Evolutionary conservation across 1,140 invertebrate species (phyloP).

Genomic region (Artemia franciscana): DNA sequence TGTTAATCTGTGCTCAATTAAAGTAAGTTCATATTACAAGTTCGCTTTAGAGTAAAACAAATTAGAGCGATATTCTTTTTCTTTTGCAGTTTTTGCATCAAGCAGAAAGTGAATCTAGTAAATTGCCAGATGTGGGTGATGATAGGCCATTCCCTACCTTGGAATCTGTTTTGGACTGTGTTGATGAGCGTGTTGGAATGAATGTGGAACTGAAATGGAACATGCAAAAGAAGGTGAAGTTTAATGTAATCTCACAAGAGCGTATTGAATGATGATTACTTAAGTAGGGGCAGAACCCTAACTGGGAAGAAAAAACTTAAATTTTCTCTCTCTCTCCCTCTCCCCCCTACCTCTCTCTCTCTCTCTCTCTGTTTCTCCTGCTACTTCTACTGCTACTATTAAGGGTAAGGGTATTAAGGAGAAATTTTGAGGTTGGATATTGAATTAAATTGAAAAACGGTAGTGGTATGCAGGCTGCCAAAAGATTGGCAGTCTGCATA

Average conservation of each 20-base stretch:
- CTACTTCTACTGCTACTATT: too few relatives aligned
- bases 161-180: constrained; percentile 44
- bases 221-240: constrained; percentile 38
- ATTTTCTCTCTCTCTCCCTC: too few relatives aligned
- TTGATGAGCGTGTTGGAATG: constrained; percentile 65
- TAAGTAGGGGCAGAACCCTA: too few relatives aligned
- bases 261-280: too few relatives aligned
- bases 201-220: constrained; percentile 94
- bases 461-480: too few relatives aligned
- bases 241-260: neutral
- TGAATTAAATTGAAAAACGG: too few relatives aligned
- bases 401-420: too few relatives aligned
- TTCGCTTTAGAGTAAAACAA: neutral
- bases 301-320: too few relatives aligned
- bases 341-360: too few relatives aligned
- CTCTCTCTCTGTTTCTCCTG: too few relatives aligned
- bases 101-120: constrained; percentile 31
- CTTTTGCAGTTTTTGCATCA: constrained; percentile 4
- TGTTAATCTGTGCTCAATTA: constrained; percentile 3
- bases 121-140: constrained; percentile 16
- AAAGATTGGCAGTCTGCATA: too few relatives aligned
- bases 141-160: constrained; percentile 72
- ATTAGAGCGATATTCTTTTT: neutral
- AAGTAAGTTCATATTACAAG: neutral
- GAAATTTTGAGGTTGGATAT: too few relatives aligned